These are phyloP conservation scores for Regulus satrapa DNA, from an alignment of 2,113 vertebrate genomes.

Conservation along the genomic window DNA sequence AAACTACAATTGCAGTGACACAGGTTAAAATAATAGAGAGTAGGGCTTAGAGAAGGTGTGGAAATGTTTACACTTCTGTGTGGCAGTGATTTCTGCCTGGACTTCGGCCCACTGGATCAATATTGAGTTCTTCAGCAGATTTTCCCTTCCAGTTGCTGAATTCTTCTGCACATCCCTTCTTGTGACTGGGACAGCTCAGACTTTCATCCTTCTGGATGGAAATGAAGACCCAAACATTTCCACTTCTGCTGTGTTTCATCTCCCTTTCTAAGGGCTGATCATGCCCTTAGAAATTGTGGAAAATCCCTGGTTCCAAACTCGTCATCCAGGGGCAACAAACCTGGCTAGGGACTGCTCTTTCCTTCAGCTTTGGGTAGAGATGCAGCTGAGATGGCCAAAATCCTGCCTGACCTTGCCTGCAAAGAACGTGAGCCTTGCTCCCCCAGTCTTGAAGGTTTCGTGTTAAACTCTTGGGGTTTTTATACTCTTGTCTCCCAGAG, in stretches of 20 bases:
- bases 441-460: background rate
- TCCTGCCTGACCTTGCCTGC: background rate
- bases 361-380: background rate
- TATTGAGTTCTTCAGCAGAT: background rate
- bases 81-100: background rate
- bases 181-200: background rate
- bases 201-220: background rate
- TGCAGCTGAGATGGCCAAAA: background rate
- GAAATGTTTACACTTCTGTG: background rate
- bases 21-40: slow-evolving; percentile 5
- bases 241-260: background rate
- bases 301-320: background rate
- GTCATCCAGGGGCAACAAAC: background rate
- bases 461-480: background rate
- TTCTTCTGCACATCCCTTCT: background rate
- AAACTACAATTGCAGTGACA: background rate
- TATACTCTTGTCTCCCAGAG: background rate
- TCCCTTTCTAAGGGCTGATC: background rate
- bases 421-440: background rate
- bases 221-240: background rate
- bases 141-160: background rate
- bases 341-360: background rate
- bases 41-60: background rate
- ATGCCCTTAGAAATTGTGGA: background rate
- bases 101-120: background rate